A percentile compares a stretch with the other conserved stretches of the same genome.
Conservation (phyloP, 2,797 vertebrate genomes). For the Lepus oiostolus region DNA sequence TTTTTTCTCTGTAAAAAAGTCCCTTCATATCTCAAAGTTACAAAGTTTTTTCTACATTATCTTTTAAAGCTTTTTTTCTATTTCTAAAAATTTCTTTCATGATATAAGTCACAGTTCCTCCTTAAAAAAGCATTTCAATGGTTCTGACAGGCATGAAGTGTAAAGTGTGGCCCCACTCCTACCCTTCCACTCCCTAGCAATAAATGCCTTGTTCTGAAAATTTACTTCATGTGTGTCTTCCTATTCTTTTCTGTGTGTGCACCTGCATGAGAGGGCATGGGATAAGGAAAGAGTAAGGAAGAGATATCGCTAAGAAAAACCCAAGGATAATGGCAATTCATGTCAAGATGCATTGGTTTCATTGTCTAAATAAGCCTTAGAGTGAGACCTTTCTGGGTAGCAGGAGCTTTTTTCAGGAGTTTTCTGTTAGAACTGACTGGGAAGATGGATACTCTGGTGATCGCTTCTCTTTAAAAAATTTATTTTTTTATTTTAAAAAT, state of each 20-base stretch:
- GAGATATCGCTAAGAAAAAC: slow-evolving; percentile 28
- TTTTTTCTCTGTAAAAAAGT: slow-evolving; percentile 64
- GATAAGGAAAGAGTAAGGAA: background rate
- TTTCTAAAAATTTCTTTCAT: slow-evolving; percentile 24
- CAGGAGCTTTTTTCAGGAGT: background rate
- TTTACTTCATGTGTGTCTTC: background rate
- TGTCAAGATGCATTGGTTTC: slow-evolving; percentile 21
- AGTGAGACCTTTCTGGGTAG: background rate
- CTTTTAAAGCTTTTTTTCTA: slow-evolving; percentile 47
- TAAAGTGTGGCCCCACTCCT: background rate
- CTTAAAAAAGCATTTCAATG: slow-evolving; percentile 1
- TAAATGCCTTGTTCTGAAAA: slow-evolving; percentile 12
- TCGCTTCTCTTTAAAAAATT: background rate
- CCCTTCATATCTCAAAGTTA: background rate
- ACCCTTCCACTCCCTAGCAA: background rate
- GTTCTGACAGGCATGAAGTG: background rate
- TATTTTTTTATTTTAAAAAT: background rate
- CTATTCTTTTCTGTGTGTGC: background rate
- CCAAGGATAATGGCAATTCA: background rate
- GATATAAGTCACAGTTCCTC: slow-evolving; percentile 13
- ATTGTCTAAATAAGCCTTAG: slow-evolving; percentile 1
- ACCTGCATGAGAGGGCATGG: background rate
- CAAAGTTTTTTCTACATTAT: background rate
- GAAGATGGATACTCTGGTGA: background rate
- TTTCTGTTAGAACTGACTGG: background rate